Conservation (phyloP, 1,140 invertebrate species). For the Antheraea mylitta region DNA sequence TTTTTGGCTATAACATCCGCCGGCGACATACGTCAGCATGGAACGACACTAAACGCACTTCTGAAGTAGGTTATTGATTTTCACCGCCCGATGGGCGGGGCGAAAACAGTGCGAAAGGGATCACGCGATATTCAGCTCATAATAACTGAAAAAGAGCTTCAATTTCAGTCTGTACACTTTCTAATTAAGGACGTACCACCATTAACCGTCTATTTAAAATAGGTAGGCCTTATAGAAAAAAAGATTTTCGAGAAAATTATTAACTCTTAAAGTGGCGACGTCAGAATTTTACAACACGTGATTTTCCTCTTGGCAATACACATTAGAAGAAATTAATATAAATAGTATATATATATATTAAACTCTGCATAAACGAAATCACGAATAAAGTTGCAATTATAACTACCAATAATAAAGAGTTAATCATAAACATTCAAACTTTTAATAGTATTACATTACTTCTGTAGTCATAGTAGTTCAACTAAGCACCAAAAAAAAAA, state of each 20-base stretch:
- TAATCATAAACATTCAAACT: too few species aligned
- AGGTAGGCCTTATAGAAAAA: conserved; percentile 61
- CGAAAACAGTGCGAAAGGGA: conserved; percentile 71
- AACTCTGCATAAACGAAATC: not conserved
- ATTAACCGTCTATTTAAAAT: conserved; percentile 77
- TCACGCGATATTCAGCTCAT: conserved; percentile 68
- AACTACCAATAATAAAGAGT: not conserved
- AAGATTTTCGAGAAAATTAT: conserved; percentile 54
- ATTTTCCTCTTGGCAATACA: not conserved
- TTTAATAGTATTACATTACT: too few species aligned
- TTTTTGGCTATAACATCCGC: conserved; percentile 22
- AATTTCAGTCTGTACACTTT: conserved; percentile 64
- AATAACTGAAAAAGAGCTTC: conserved; percentile 71
- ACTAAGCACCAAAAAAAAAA: too few species aligned
- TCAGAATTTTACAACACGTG: conserved; percentile 26
- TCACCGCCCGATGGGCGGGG: conserved; percentile 70
- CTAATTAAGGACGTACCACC: conserved; percentile 75
- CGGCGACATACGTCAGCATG: conserved; percentile 53
- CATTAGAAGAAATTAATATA: not conserved
- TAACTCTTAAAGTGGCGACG: conserved; percentile 36
- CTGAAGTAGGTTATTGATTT: conserved; percentile 76
- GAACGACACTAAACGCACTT: conserved; percentile 70
- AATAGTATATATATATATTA: not conserved
- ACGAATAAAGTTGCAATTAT: not conserved
- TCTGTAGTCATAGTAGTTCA: too few species aligned